Percentiles rank a stretch among this genome's conserved stretches.
phyloP scores from a whole-genome alignment of 1,140 invertebrate species.

The Schmidtea mediterranea region DNA sequence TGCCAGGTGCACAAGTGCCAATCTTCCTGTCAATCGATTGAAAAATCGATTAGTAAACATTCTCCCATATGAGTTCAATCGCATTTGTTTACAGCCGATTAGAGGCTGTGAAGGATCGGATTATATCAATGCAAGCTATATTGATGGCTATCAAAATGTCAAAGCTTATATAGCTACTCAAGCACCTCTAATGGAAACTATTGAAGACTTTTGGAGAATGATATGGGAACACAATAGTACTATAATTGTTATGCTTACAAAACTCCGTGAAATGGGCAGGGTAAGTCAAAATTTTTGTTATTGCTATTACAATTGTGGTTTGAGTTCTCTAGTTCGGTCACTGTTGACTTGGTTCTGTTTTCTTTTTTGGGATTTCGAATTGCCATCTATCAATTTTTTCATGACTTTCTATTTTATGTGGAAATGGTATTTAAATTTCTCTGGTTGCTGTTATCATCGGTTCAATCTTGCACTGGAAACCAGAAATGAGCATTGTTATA shows the following conservation, averaged over 20 bases:
- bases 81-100: constrained; percentile 69
- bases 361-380: too few relatives aligned
- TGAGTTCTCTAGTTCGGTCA: too few relatives aligned
- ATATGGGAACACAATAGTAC: constrained; percentile 97
- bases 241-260: constrained; percentile 93
- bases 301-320: too few relatives aligned
- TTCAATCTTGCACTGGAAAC: too few relatives aligned
- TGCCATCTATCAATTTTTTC: too few relatives aligned
- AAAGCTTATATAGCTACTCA: constrained; percentile 55
- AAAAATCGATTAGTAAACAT: constrained; percentile 92
- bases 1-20: too few relatives aligned
- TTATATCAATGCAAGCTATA: constrained; percentile 58
- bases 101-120: constrained; percentile 42
- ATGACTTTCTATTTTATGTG: too few relatives aligned
- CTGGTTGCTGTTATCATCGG: too few relatives aligned
- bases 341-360: too few relatives aligned
- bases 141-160: constrained; percentile 38
- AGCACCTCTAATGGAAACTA: constrained; percentile 72
- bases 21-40: constrained; percentile 5
- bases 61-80: constrained; percentile 61
- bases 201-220: constrained; percentile 97
- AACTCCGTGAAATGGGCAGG: constrained; percentile 82
- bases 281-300: too few relatives aligned
- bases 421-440: too few relatives aligned
- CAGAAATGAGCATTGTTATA: too few relatives aligned